phyloP scores from a whole-genome alignment of 2,113 vertebrate genomes.

The Platycercus adscitus region DNA sequence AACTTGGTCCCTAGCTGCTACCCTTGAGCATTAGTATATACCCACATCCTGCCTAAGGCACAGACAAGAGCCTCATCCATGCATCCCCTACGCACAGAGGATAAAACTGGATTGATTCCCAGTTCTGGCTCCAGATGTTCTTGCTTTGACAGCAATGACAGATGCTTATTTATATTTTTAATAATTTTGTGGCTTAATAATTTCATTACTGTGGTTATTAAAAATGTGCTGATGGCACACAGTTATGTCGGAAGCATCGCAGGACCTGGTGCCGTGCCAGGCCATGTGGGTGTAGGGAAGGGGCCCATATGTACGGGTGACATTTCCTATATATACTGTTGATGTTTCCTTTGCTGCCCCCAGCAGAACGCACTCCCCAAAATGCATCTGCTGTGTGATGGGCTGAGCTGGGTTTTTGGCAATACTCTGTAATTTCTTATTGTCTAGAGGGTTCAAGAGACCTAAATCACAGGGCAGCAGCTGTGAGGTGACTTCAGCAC shows the following conservation, averaged over 20 bases:
- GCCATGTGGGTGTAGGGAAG: background rate
- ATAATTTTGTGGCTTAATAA: background rate
- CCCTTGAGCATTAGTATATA: background rate
- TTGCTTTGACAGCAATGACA: background rate
- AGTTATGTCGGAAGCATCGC: fast-evolving
- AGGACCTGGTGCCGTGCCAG: background rate
- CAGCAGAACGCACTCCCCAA: background rate
- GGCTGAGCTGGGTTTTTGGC: background rate
- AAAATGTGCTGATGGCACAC: background rate
- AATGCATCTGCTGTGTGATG: fast-evolving
- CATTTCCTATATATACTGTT: fast-evolving
- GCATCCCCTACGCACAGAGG: background rate
- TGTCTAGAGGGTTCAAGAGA: background rate
- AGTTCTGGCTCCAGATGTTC: background rate
- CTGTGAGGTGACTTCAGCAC: fast-evolving
- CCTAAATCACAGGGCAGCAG: background rate
- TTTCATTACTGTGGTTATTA: background rate
- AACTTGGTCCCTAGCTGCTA: background rate
- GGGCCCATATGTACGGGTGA: fast-evolving
- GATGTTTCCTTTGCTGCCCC: background rate
- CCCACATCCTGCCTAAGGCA: background rate
- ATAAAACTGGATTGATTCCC: background rate
- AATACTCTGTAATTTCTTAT: background rate
- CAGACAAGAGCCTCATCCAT: fast-evolving
- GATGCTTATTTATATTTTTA: background rate